phyloP scores from a whole-genome alignment of 2,797 vertebrate genomes.

The Hephaestus fuliginosus region DNA sequence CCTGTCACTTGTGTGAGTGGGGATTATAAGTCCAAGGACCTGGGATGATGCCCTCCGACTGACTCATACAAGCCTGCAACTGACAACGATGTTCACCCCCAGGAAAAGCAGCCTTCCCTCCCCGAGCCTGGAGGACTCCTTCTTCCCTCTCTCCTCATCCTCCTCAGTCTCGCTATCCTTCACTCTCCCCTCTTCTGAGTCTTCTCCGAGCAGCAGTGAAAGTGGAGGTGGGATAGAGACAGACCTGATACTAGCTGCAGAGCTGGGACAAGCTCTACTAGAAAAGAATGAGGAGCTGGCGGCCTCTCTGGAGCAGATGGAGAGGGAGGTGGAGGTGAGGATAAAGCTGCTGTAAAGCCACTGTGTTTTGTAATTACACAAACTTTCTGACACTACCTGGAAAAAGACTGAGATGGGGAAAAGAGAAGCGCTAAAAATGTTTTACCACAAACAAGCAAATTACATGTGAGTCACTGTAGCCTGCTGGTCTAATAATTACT shows the following conservation, averaged over 20 bases:
- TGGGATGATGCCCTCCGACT: conserved; percentile 38
- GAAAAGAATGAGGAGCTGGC: conserved; percentile 88
- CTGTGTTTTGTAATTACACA: background rate
- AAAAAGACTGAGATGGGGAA: background rate
- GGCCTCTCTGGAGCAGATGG: conserved; percentile 78
- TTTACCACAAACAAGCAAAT: background rate
- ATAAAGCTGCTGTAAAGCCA: background rate
- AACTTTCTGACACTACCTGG: background rate
- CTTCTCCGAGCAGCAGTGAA: conserved; percentile 61
- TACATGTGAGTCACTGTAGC: background rate
- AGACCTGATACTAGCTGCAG: conserved; percentile 87
- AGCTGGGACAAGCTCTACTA: conserved; percentile 86
- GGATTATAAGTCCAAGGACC: conserved; percentile 13
- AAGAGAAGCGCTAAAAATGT: background rate
- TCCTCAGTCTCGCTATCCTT: conserved; percentile 77
- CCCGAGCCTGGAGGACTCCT: conserved; percentile 86
- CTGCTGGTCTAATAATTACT: background rate
- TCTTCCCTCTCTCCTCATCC: conserved; percentile 85
- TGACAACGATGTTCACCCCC: conserved; percentile 76
- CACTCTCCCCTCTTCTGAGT: conserved; percentile 74
- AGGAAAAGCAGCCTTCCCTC: conserved; percentile 82
- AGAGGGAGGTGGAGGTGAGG: conserved; percentile 84
- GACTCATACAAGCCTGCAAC: conserved; percentile 33
- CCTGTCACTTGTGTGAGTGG: conserved; percentile 18
- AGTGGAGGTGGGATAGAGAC: conserved; percentile 79